These are phyloP conservation scores for Pseudococcus jackbeardsleyi DNA, from an alignment of 2,888 invertebrate genomes.

Conservation along the genomic window DNA sequence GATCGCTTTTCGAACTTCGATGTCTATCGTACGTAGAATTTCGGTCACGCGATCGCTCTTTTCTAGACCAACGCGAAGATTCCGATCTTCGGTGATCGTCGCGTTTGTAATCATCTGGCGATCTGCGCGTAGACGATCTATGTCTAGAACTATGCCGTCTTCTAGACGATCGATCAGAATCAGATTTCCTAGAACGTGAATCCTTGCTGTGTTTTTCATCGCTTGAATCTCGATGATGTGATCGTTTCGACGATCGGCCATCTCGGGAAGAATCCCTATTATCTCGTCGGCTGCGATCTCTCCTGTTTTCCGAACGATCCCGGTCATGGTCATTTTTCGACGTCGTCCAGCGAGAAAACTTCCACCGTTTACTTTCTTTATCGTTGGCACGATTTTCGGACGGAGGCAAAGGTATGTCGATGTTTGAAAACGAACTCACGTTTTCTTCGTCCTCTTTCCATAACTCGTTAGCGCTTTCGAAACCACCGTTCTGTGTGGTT, in stretches of 20 bases:
- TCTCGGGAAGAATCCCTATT: background rate
- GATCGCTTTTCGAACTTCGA: background rate
- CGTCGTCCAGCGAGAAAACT: background rate
- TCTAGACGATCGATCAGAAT: conserved; percentile 5
- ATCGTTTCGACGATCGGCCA: conserved; percentile 1
- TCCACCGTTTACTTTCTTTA: background rate
- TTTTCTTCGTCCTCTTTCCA: background rate
- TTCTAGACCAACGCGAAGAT: background rate
- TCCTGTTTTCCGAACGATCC: background rate
- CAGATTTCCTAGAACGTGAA: background rate
- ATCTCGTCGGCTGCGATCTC: conserved; percentile 4
- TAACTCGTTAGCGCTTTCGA: background rate
- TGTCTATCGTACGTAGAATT: background rate
- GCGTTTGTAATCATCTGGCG: conserved; percentile 1
- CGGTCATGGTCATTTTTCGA: background rate
- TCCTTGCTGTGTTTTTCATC: conserved; percentile 17
- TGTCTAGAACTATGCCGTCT: background rate
- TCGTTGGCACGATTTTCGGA: background rate
- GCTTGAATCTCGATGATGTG: conserved; percentile 4
- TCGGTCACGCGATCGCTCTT: background rate
- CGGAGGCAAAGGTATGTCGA: conserved; percentile 41
- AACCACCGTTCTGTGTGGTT: background rate
- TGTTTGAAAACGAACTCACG: background rate
- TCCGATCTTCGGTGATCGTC: background rate
- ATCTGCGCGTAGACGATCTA: background rate